phyloP scores from a whole-genome alignment of 2,888 invertebrate genomes.

The Cataglyphis altisquamis region DNA sequence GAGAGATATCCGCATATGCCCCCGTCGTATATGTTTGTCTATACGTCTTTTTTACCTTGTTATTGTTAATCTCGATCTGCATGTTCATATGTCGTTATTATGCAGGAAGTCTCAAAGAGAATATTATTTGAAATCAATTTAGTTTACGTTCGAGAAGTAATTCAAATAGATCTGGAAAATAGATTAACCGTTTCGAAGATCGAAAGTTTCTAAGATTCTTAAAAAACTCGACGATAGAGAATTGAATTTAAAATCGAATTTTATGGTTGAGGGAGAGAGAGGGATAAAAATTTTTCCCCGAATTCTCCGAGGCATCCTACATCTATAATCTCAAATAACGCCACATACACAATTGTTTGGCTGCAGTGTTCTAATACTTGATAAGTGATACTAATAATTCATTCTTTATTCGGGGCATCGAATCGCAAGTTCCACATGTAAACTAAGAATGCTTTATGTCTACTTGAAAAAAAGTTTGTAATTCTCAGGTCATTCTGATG shows the following conservation, averaged over 20 bases:
- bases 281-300: neutral
- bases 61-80: constrained; percentile 60
- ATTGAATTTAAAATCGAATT: neutral
- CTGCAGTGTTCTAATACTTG: constrained; percentile 44
- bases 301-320: neutral
- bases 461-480: too few species aligned
- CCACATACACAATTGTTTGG: constrained; percentile 24
- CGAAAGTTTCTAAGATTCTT: neutral
- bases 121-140: neutral
- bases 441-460: neutral
- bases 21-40: constrained; percentile 84
- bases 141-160: neutral
- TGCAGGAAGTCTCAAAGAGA: neutral
- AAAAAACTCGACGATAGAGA: neutral
- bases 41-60: constrained; percentile 77
- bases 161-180: neutral
- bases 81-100: constrained; percentile 48
- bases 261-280: neutral
- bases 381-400: constrained; percentile 33
- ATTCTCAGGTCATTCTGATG: too few species aligned
- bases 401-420: neutral
- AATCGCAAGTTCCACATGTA: neutral
- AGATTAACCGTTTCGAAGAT: neutral
- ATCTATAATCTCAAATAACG: neutral
- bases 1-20: constrained; percentile 83